These are phyloP conservation scores for Phorcus lineatus DNA, from an alignment of 2,888 invertebrate species.

Conservation along the genomic window DNA sequence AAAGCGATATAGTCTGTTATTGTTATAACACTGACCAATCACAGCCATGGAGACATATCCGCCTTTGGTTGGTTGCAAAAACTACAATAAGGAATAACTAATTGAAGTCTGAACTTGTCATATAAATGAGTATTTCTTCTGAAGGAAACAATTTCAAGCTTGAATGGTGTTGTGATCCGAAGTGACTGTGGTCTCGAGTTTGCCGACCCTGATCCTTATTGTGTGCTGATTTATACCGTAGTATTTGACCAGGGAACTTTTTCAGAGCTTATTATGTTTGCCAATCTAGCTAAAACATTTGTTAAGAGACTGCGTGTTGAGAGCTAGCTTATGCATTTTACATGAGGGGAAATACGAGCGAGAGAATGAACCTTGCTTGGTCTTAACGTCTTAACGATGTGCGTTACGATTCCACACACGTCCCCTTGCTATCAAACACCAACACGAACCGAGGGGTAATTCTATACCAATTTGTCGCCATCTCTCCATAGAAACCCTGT, in stretches of 20 bases:
- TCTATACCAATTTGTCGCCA: slow-evolving; percentile 15
- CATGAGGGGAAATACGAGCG: slow-evolving; percentile 2
- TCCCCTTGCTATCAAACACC: neutral
- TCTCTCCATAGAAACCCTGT: neutral
- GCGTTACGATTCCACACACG: slow-evolving; percentile 15
- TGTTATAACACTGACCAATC: neutral
- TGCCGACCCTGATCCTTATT: neutral
- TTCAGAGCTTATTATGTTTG: slow-evolving; percentile 15
- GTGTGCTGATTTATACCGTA: slow-evolving; percentile 5
- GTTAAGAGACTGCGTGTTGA: slow-evolving; percentile 8
- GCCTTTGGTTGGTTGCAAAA: neutral
- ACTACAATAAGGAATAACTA: neutral
- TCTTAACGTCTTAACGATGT: slow-evolving; percentile 3
- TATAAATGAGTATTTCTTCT: slow-evolving; percentile 9
- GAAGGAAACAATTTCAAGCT: slow-evolving; percentile 25
- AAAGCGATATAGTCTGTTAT: too few relatives aligned
- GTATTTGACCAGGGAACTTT: slow-evolving; percentile 11
- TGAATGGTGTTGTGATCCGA: slow-evolving; percentile 10
- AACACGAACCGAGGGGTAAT: neutral
- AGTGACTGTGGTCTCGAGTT: slow-evolving; percentile 8
- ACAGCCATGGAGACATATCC: neutral
- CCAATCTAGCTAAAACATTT: slow-evolving; percentile 24
- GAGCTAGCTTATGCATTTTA: slow-evolving; percentile 15
- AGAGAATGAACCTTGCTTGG: neutral
- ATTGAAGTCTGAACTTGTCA: slow-evolving; percentile 17